Base-by-base conservation (phyloP, 2,113 vertebrate genomes). In the Dasypus novemcinctus region DNA sequence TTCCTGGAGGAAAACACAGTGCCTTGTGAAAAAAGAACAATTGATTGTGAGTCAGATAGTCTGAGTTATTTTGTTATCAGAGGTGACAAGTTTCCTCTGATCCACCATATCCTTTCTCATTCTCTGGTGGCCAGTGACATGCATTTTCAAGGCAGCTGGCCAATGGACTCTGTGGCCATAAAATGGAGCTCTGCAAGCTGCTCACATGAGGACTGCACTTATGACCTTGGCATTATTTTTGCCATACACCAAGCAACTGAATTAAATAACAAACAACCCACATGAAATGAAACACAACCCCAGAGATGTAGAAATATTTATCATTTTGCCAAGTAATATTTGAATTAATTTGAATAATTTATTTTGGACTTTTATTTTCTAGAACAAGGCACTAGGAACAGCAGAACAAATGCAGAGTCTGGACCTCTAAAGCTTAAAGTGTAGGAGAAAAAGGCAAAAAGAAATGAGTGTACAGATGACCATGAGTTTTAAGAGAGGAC, bases 181-280 rank as follows among this genome's bases (percentile, higher is more conserved):
- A 97, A 97, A 95, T 20, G 87, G 64, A 96, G 41, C 82, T 83
- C 91, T 75, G 82, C 92, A 97, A 89, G 66, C 92, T 78, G 41
- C 89, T 96, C 79, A 85, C 85, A 95, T 57, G 78, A 93, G 91
- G 38, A 68, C 64, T 98, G 95, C 97, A 98, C 82, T 96, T 96
- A 64, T 96, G 96, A 96, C 96, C 88, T 93, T 57, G 7, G 29
- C 3, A 1, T 87, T 23, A 2, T 96, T 97, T 96, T 89, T 21
- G 95, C 71, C 57, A 72, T 46, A 95, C 9, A 36, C 63, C 33
- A 76, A 87, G 61, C 46, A 92, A 91, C 27, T 91, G 83, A 97
- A 93, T 97, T 95, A 95, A 95, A 75, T 71, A 84, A 74, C 78
- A 86, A 78, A 20, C 61, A 86, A n/a, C n/a, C 41, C 43, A 52